Evolutionary conservation across 2,797 vertebrate species (phyloP).

Genomic region (Bucorvus abyssinicus): DNA sequence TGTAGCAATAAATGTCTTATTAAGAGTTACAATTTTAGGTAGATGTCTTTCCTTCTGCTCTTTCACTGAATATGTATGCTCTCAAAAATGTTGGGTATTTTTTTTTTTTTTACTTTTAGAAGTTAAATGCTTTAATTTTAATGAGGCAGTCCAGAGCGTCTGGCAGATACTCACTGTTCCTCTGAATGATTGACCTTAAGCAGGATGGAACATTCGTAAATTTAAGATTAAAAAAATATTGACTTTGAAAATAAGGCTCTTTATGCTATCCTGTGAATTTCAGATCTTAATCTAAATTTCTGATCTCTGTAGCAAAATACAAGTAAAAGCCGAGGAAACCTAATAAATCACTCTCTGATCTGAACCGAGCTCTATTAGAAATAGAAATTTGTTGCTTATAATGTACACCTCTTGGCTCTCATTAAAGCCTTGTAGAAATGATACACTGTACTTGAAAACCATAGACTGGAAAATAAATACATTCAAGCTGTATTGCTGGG

Average conservation of each 20-base stretch:
- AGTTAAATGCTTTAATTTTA: slow-evolving; percentile 42
- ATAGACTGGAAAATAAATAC: slow-evolving; percentile 58
- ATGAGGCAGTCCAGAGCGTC: background rate
- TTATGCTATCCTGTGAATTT: slow-evolving; percentile 29
- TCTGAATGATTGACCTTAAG: slow-evolving; percentile 9
- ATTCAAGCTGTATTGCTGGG: slow-evolving; percentile 45
- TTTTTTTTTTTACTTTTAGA: background rate
- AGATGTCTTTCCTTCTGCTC: background rate
- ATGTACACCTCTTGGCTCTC: slow-evolving; percentile 54
- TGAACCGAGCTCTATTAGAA: slow-evolving; percentile 43
- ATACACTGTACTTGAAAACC: slow-evolving; percentile 59
- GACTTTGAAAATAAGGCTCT: slow-evolving; percentile 39
- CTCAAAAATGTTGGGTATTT: background rate
- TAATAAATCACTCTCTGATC: slow-evolving; percentile 38
- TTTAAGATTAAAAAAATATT: slow-evolving; percentile 14
- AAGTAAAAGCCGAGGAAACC: slow-evolving; percentile 35
- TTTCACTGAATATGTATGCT: background rate
- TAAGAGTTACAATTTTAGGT: background rate
- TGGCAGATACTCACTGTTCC: background rate
- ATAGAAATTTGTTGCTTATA: slow-evolving; percentile 38
- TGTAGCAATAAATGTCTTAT: background rate
- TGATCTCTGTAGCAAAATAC: slow-evolving; percentile 9
- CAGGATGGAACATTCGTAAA: background rate
- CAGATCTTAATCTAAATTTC: slow-evolving; percentile 40
- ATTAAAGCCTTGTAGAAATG: slow-evolving; percentile 58